Conservation (phyloP, 2,113 vertebrate species). For the Myodes glareolus region DNA sequence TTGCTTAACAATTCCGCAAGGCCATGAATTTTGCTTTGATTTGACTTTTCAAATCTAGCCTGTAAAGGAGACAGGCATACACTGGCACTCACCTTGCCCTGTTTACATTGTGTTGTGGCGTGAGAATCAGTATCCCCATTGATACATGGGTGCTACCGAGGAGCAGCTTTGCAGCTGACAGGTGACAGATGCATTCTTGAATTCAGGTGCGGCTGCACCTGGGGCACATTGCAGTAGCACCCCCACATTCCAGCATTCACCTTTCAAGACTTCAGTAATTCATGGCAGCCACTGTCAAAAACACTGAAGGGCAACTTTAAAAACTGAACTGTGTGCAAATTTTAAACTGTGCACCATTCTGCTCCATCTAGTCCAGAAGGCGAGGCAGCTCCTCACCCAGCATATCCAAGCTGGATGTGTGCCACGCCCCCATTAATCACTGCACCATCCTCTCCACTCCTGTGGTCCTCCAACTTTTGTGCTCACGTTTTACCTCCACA, state of each 20-base stretch:
- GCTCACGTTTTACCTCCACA: background rate
- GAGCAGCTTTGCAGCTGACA: too few relatives aligned
- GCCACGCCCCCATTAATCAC: background rate
- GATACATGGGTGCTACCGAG: background rate
- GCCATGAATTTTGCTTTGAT: background rate
- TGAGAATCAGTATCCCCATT: background rate
- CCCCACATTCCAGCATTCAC: too few relatives aligned
- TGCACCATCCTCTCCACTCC: fast-evolving
- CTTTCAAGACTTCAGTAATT: background rate
- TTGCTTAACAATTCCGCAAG: background rate
- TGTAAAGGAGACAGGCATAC: background rate
- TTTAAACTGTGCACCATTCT: background rate
- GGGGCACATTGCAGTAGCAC: background rate
- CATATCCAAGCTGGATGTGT: too few relatives aligned
- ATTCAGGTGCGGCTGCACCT: background rate
- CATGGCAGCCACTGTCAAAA: background rate
- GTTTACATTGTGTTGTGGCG: too few relatives aligned
- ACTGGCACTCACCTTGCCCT: fast-evolving
- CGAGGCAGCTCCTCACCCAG: background rate
- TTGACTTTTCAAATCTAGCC: background rate
- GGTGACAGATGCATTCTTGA: background rate
- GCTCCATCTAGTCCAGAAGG: background rate
- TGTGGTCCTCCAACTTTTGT: background rate
- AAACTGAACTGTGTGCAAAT: background rate
- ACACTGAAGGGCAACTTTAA: background rate